phyloP scores from a whole-genome alignment of 2,113 vertebrate species.

The Anguilla japonica region DNA sequence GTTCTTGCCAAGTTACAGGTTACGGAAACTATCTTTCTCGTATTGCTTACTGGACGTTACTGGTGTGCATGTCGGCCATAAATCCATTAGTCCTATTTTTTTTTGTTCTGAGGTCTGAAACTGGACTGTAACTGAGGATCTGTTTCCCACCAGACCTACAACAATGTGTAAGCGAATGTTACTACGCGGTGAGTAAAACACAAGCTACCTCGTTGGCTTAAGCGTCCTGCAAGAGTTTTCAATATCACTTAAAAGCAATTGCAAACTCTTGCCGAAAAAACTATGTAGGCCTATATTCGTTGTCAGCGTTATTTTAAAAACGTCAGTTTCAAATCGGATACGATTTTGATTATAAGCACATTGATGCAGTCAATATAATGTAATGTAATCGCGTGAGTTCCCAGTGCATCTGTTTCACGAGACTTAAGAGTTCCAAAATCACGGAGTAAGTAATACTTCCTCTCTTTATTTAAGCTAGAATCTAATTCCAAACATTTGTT shows the following conservation, averaged over 20 bases:
- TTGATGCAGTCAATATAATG: too few relatives aligned
- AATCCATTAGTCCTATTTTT: conserved; percentile 61
- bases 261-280: too few relatives aligned
- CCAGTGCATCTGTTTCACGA: not conserved
- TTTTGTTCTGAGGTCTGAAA: conserved; percentile 41
- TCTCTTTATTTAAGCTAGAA: conserved; percentile 1
- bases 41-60: conserved; percentile 30
- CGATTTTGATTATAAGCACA: too few relatives aligned
- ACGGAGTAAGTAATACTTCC: not conserved
- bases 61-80: conserved; percentile 41
- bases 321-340: too few relatives aligned
- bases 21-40: conserved; percentile 52
- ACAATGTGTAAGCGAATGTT: conserved; percentile 56
- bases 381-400: not conserved
- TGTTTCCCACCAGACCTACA: conserved; percentile 46
- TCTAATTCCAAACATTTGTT: conserved; percentile 2
- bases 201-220: not conserved
- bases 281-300: too few relatives aligned
- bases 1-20: conserved; percentile 56
- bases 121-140: conserved; percentile 61
- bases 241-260: not conserved
- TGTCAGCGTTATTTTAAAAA: too few relatives aligned
- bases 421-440: not conserved
- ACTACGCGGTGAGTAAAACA: conserved; percentile 64
- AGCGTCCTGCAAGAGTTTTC: not conserved